Evolutionary conservation across 2,888 invertebrate species (phyloP), one percentile per base, ranked within the genome.

Genomic region (Limenitis camilla): DNA sequence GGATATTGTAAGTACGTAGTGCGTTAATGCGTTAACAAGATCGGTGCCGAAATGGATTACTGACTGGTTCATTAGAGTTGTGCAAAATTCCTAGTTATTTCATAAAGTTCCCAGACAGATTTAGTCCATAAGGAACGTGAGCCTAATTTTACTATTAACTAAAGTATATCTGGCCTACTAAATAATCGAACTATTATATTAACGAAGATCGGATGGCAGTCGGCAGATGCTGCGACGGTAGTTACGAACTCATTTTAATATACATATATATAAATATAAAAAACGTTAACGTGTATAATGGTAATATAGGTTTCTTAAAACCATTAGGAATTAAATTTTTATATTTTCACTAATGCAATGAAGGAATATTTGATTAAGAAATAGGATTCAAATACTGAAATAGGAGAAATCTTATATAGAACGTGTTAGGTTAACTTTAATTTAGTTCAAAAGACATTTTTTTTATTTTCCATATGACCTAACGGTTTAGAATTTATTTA

Each of bases 241-340:
- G 62, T 63, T 64, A 60, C 70, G 70, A 69, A 71, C 68, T 65
- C 67, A 64, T 63, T 60, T 58, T 62, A 64, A 63, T 66, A 66
- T 58, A 64, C 53, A 61, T 60, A 78, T 78, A 74, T 76, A 77
- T 76, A 78, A 55, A 61, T 81, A 82, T 78, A 74, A 76, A 77
- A 75, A 77, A 81, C 80, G 82, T 82, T 85, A 84, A 84, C 76
- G 70, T 78, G 80, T 83, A 76, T 81, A 75, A 79, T 74, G 73
- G 68, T 84, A 84, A 80, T 76, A 72, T 85, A 85, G 83, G 82
- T 85, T 86, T 86, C 83, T 79, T 83, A 83, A 79, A 82, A 84
- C 78, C 63, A 75, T 69, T 85, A 85, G 84, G 76, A 74, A 75
- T 82, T 81, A 80, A 76, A 77, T 77, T 84, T 84, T 81, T 84